A percentile compares a stretch with the other conserved stretches of the same genome.
Conservation (phyloP, 2,113 vertebrate species). For the Crypturellus undulatus region DNA sequence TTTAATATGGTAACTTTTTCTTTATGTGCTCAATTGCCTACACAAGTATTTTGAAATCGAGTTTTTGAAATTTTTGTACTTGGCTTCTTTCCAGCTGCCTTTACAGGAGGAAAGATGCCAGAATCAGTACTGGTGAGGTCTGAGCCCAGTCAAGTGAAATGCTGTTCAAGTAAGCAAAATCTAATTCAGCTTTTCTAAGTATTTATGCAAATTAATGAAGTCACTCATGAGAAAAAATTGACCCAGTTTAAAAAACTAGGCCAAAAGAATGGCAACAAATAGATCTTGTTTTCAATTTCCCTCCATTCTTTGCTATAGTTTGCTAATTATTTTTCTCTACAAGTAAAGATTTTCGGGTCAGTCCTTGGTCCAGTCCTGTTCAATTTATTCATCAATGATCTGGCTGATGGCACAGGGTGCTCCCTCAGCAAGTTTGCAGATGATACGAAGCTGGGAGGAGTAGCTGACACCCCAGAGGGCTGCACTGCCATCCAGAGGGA, state of each 20-base stretch:
- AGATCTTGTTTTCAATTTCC: not conserved
- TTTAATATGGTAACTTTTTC: not conserved
- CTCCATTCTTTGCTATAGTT: not conserved
- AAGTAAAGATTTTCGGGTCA: not conserved
- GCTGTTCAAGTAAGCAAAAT: not conserved
- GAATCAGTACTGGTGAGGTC: not conserved
- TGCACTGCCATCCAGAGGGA: no score
- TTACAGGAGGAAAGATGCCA: not conserved
- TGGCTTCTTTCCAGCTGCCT: not conserved
- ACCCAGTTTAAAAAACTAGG: rapidly evolving
- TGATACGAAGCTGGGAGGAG: no score
- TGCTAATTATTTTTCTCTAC: not conserved
- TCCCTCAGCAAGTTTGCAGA: no score
- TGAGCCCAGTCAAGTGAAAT: not conserved
- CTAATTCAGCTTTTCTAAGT: not conserved
- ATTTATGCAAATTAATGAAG: not conserved
- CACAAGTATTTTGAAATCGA: not conserved
- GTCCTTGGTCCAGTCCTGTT: no score
- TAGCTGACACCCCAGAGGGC: no score
- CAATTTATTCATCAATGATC: no score
- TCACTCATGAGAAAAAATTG: not conserved
- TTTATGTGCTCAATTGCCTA: not conserved
- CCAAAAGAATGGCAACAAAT: not conserved
- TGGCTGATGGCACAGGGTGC: no score
- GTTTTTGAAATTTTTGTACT: not conserved